These are phyloP conservation scores for Lasioglossum vierecki DNA, from an alignment of 2,888 invertebrate genomes.

Conservation along the genomic window DNA sequence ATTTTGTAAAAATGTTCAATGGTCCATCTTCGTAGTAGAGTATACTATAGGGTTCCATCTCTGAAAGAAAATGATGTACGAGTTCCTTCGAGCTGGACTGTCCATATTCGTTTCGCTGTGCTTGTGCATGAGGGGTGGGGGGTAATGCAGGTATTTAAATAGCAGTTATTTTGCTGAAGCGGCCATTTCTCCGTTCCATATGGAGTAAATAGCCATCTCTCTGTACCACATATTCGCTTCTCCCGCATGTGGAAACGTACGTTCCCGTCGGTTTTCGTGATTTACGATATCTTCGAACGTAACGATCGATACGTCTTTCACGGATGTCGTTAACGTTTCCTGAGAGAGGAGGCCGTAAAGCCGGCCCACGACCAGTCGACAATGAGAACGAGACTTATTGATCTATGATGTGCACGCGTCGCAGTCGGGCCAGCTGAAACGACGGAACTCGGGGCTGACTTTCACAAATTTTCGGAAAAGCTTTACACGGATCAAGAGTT, in stretches of 20 bases:
- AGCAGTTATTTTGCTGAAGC: slow-evolving; percentile 26
- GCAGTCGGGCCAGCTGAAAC: slow-evolving; percentile 60
- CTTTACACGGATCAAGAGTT: slow-evolving; percentile 57
- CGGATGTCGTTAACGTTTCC: slow-evolving; percentile 80
- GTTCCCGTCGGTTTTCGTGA: slow-evolving; percentile 57
- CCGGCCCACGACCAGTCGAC: slow-evolving; percentile 66
- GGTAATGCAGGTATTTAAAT: slow-evolving; percentile 12
- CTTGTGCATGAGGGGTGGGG: neutral
- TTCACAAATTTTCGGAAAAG: slow-evolving; percentile 58
- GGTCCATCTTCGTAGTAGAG: neutral
- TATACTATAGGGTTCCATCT: neutral
- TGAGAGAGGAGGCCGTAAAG: slow-evolving; percentile 77
- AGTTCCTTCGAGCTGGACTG: neutral
- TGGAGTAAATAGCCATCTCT: slow-evolving; percentile 22
- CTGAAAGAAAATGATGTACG: neutral
- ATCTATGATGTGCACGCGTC: slow-evolving; percentile 79
- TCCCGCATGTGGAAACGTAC: slow-evolving; percentile 43
- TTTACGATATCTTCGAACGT: slow-evolving; percentile 68
- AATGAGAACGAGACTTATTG: slow-evolving; percentile 74
- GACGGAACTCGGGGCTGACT: slow-evolving; percentile 39
- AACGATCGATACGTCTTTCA: slow-evolving; percentile 74
- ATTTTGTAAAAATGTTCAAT: neutral
- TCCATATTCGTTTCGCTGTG: neutral
- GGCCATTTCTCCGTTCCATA: slow-evolving; percentile 26
- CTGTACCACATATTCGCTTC: slow-evolving; percentile 27